phyloP scores from a whole-genome alignment of 2,888 invertebrate genomes.

The Seladonia tumulorum region DNA sequence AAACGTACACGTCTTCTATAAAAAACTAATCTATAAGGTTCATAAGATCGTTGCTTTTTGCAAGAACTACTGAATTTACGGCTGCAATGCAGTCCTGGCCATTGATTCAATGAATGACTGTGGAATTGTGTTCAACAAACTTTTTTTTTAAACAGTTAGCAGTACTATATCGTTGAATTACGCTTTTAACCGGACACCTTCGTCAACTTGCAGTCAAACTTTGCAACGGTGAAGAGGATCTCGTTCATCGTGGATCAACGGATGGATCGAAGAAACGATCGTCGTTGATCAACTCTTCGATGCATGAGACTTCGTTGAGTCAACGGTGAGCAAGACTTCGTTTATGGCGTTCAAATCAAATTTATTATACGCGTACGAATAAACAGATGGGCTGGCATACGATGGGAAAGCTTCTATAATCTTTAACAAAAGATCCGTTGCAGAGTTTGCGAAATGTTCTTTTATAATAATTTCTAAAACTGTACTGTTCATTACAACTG shows the following conservation, averaged over 20 bases:
- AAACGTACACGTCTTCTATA: conserved; percentile 50
- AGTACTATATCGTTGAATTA: conserved; percentile 57
- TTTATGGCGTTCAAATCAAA: conserved; percentile 15
- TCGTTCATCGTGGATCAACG: conserved; percentile 22
- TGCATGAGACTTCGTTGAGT: conserved; percentile 15
- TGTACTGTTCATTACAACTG: conserved; percentile 63
- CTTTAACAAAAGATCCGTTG: conserved; percentile 53
- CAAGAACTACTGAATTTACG: conserved; percentile 62
- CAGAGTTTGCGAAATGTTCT: conserved; percentile 60
- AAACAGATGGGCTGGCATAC: conserved; percentile 4
- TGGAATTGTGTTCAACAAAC: conserved; percentile 69
- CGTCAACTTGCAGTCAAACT: conserved; percentile 41
- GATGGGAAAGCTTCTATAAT: conserved; percentile 18
- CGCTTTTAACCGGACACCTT: conserved; percentile 49
- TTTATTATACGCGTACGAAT: neutral
- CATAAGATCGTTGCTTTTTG: conserved; percentile 57
- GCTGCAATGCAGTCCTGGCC: conserved; percentile 60
- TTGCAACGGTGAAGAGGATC: conserved; percentile 42
- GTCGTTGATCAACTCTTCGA: conserved; percentile 23
- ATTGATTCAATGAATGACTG: conserved; percentile 68
- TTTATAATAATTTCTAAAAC: conserved; percentile 67
- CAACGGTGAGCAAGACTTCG: conserved; percentile 15
- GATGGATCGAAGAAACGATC: conserved; percentile 3
- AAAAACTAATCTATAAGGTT: conserved; percentile 53
- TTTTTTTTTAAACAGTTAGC: conserved; percentile 57